phyloP scores from a whole-genome alignment of 2,113 vertebrate species.

The Daphoenositta chrysoptera region DNA sequence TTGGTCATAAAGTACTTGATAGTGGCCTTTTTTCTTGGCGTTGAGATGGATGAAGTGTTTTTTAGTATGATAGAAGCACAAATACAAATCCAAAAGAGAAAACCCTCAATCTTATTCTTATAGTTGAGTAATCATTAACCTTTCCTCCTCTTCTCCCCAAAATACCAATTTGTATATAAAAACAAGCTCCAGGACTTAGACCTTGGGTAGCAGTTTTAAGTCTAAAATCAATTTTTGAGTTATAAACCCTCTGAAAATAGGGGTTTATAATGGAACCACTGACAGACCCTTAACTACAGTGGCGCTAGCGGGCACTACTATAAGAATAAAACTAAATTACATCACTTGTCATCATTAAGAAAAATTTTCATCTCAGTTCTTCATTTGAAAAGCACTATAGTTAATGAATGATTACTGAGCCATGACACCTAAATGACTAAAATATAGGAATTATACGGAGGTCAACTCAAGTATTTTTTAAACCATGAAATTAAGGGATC shows the following conservation, averaged over 20 bases:
- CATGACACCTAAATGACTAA: constrained; percentile 78
- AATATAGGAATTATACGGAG: constrained; percentile 77
- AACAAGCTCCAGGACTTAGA: constrained; percentile 58
- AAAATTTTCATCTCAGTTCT: constrained; percentile 75
- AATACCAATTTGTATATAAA: constrained; percentile 66
- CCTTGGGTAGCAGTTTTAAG: constrained; percentile 49
- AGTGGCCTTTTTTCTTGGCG: not conserved
- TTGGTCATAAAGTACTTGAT: not conserved
- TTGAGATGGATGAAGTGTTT: not conserved
- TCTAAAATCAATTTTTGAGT: constrained; percentile 61
- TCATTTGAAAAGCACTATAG: constrained; percentile 75
- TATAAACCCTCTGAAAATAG: constrained; percentile 55
- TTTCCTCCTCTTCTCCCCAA: constrained; percentile 1
- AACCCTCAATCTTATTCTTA: constrained; percentile 3
- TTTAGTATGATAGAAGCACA: not conserved
- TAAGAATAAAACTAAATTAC: constrained; percentile 76
- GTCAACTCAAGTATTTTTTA: constrained; percentile 78
- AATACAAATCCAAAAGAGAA: constrained; percentile 2
- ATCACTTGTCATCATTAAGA: constrained; percentile 81
- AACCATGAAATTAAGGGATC: constrained; percentile 75
- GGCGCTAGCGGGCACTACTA: constrained; percentile 65
- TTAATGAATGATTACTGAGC: constrained; percentile 80
- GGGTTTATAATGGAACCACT: constrained; percentile 31
- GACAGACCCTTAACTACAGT: constrained; percentile 62
- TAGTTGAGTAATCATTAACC: constrained; percentile 39